Percentiles rank a stretch among this genome's conserved stretches.
phyloP scores from a whole-genome alignment of 2,113 vertebrate species.

The Indicator maculatus region DNA sequence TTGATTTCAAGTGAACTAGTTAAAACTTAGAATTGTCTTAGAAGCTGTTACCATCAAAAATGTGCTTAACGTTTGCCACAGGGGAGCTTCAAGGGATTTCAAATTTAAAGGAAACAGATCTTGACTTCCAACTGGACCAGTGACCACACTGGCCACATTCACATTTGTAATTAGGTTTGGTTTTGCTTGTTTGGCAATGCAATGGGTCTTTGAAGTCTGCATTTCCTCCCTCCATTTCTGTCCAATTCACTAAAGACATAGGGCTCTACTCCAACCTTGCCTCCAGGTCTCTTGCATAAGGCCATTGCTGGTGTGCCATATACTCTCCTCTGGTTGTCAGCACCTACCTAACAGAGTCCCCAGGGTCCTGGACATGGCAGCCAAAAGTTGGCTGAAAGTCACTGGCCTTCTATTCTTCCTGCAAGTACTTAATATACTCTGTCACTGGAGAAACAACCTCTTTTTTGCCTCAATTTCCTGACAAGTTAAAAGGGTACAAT shows the following conservation, averaged over 20 bases:
- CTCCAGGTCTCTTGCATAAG: background rate
- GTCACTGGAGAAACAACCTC: background rate
- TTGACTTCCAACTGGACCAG: background rate
- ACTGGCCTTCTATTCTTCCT: background rate
- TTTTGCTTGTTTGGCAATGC: background rate
- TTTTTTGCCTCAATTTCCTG: background rate
- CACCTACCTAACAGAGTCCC: background rate
- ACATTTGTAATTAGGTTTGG: background rate
- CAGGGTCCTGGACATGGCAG: accelerated
- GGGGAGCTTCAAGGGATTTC: background rate
- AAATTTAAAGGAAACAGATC: background rate
- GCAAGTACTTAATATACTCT: background rate
- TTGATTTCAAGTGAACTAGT: background rate
- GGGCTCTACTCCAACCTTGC: background rate
- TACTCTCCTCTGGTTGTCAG: background rate
- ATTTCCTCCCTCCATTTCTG: background rate
- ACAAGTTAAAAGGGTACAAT: background rate
- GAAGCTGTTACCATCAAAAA: background rate
- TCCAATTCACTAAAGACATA: background rate
- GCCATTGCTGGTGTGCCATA: background rate
- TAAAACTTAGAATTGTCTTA: background rate
- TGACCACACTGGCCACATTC: background rate
- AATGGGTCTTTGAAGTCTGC: background rate
- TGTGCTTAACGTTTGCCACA: background rate
- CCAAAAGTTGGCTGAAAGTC: background rate